Conservation (phyloP, 2,113 vertebrate genomes). For the Australoheros scitulus region DNA sequence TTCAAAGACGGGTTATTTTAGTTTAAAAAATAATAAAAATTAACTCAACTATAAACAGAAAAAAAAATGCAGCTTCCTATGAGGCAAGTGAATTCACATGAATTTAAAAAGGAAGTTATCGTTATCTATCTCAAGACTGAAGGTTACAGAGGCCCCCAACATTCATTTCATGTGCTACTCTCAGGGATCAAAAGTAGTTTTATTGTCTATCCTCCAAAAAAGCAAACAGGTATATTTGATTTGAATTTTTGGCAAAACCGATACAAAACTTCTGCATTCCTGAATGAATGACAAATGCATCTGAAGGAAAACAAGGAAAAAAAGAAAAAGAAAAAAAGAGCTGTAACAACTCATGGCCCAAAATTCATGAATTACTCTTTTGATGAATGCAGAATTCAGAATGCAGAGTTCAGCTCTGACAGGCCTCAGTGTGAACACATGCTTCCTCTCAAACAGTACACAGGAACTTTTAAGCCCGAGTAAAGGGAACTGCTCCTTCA, state of each 20-base stretch:
- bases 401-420: neutral
- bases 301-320: neutral
- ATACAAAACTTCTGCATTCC: neutral
- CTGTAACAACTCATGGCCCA: neutral
- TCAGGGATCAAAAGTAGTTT: neutral
- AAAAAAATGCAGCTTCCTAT: neutral
- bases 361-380: neutral
- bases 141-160: neutral
- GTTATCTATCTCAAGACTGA: too few species aligned
- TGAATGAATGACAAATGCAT: neutral
- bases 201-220: neutral
- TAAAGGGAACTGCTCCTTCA: neutral
- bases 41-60: too few species aligned
- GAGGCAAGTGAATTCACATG: neutral
- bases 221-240: too few species aligned
- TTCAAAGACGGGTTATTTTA: neutral
- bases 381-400: neutral
- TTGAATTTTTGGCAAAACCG: neutral
- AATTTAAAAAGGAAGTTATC: neutral
- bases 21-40: neutral
- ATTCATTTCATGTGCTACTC: neutral
- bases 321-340: neutral
- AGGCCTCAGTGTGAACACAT: neutral
- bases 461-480: neutral
- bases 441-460: neutral